Evolutionary conservation across 2,888 invertebrate genomes (phyloP).

Genomic region (Monochamus alternatus): DNA sequence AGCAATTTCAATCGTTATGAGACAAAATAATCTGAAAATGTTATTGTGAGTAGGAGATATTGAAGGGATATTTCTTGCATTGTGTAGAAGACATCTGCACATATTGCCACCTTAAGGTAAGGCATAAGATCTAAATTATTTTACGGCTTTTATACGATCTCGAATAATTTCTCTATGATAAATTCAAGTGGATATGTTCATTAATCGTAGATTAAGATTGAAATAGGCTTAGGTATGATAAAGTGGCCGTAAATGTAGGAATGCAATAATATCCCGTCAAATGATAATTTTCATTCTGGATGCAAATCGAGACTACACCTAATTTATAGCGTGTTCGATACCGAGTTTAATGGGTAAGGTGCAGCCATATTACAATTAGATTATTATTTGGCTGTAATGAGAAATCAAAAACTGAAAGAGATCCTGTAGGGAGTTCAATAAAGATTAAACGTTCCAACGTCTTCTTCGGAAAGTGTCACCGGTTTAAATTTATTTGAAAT

Average conservation of each 20-base stretch:
- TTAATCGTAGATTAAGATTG: constrained; percentile 38
- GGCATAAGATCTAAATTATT: constrained; percentile 28
- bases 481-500: too few species aligned
- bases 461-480: too few species aligned
- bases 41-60: background rate
- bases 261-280: constrained; percentile 31
- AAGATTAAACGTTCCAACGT: too few species aligned
- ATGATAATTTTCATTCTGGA: constrained; percentile 21
- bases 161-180: constrained; percentile 36
- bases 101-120: background rate
- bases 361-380: background rate
- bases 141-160: constrained; percentile 35
- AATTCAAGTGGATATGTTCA: constrained; percentile 39
- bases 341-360: background rate
- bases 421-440: too few species aligned
- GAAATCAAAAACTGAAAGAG: background rate
- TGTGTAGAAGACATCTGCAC: background rate
- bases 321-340: constrained; percentile 9
- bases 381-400: background rate
- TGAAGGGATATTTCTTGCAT: background rate
- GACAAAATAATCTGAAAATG: too few species aligned
- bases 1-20: too few species aligned
- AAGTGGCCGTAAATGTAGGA: constrained; percentile 30
- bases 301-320: constrained; percentile 28
- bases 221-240: constrained; percentile 34